phyloP scores from a whole-genome alignment of 2,113 vertebrate genomes.

The Cardinalis cardinalis region DNA sequence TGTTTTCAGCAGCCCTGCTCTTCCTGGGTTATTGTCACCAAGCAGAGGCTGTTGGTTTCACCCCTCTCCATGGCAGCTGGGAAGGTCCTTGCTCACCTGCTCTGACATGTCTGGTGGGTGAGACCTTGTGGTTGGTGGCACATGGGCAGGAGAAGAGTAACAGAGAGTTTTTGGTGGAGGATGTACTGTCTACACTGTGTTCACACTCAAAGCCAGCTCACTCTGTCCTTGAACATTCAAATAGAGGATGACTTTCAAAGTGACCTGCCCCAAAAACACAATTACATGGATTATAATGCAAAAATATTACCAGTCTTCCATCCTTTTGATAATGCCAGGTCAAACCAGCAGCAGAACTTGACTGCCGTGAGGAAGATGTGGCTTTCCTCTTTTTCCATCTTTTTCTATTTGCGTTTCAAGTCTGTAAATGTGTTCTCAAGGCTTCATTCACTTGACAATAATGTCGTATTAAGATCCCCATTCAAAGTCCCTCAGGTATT shows the following conservation, averaged over 20 bases:
- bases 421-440: not conserved
- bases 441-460: not conserved
- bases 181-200: accelerated
- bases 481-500: not conserved
- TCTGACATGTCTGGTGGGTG: not conserved
- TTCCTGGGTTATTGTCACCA: not conserved
- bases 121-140: not conserved
- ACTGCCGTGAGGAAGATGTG: not conserved
- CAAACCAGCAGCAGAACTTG: not conserved
- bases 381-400: not conserved
- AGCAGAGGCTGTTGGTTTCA: not conserved
- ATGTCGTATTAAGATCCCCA: not conserved
- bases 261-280: accelerated
- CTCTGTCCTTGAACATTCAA: not conserved
- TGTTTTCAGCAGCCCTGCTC: not conserved
- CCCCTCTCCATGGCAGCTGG: accelerated
- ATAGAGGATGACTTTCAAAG: not conserved
- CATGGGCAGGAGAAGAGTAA: not conserved
- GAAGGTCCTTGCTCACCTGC: not conserved
- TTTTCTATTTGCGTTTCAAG: not conserved
- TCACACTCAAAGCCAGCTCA: not conserved
- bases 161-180: not conserved
- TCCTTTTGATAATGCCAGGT: not conserved
- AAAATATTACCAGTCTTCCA: not conserved
- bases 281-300: not conserved